phyloP scores from a whole-genome alignment of 2,888 invertebrate genomes.

The Nasonovia ribisnigri region DNA sequence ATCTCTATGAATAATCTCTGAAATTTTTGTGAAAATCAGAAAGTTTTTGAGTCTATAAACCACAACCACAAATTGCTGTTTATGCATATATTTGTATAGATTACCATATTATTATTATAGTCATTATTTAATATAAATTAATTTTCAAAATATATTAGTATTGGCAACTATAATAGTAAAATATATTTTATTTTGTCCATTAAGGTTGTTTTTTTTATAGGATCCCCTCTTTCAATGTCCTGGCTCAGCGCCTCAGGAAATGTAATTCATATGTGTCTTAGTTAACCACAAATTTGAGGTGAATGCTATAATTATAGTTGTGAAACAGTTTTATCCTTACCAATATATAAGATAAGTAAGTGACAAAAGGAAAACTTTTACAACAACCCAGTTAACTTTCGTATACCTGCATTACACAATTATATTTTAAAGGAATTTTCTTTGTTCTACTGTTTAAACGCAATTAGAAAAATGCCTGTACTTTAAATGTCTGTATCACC shows the following conservation, averaged over 20 bases:
- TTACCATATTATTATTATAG: background rate
- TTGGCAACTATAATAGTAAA: background rate
- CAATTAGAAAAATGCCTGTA: slow-evolving; percentile 19
- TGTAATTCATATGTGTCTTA: background rate
- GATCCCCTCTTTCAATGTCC: background rate
- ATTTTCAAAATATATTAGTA: background rate
- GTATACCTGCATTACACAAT: background rate
- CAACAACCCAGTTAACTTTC: slow-evolving; percentile 31
- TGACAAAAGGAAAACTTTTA: slow-evolving; percentile 48
- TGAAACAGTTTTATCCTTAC: background rate
- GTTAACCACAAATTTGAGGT: background rate
- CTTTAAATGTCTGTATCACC: background rate
- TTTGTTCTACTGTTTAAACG: background rate
- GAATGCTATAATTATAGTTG: background rate
- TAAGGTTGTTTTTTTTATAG: background rate
- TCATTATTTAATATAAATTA: background rate
- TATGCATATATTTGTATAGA: background rate
- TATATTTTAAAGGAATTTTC: slow-evolving; percentile 26
- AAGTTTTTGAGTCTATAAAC: background rate
- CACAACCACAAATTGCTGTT: background rate
- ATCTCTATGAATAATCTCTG: background rate
- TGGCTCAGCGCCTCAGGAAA: background rate
- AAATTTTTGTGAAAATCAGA: background rate
- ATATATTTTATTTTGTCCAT: background rate
- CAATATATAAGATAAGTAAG: slow-evolving; percentile 44